Percentiles rank a stretch among this genome's conserved stretches.
Conservation (phyloP, 35 echinoderm and acorn worm genomes). For the Holothuria glaberrima region DNA sequence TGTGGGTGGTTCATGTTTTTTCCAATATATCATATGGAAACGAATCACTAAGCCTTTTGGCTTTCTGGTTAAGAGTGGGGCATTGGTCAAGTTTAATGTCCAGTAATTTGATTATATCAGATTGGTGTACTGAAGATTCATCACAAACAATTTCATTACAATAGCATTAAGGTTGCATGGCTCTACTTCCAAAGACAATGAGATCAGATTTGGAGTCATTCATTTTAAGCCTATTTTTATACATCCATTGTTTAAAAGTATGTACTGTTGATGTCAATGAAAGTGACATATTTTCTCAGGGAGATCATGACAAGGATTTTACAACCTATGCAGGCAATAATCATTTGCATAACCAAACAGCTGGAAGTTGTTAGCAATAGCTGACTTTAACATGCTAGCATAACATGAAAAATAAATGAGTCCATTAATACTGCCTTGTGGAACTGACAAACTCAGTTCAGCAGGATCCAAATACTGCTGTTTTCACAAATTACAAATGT, state of each 20-base stretch:
- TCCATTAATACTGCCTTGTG: conserved; percentile 39
- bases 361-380: background rate
- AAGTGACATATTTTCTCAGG: background rate
- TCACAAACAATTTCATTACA: background rate
- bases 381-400: background rate
- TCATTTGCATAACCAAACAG: background rate
- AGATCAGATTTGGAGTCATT: conserved; percentile 12
- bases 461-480: background rate
- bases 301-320: background rate
- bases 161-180: background rate
- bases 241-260: background rate
- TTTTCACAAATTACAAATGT: background rate
- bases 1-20: too few relatives aligned
- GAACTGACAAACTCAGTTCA: conserved; percentile 1
- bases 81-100: background rate
- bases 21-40: too few relatives aligned
- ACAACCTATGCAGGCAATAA: background rate
- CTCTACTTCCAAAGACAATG: conserved; percentile 5
- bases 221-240: background rate
- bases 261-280: too few relatives aligned
- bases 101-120: background rate
- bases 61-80: background rate
- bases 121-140: background rate
- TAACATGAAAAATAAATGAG: conserved; percentile 22
- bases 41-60: too few relatives aligned